A percentile compares a stretch with the other conserved stretches of the same genome.
These are phyloP conservation scores for Tetranychus piercei DNA, from an alignment of 2,888 invertebrate genomes.

Conservation along the genomic window DNA sequence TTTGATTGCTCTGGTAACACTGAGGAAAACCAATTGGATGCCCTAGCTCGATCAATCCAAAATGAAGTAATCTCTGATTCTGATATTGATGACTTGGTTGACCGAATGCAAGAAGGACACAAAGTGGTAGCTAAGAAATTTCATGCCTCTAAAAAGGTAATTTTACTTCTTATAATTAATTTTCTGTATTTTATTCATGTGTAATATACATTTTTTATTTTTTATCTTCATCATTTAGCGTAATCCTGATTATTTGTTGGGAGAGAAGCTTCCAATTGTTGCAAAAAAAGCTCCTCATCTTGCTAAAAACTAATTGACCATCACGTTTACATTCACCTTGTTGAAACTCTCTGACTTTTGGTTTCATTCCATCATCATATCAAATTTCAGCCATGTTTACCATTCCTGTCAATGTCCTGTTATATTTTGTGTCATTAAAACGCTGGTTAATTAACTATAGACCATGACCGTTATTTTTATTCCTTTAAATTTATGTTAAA, in stretches of 20 bases:
- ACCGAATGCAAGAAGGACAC: constrained; percentile 31
- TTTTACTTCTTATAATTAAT: neutral
- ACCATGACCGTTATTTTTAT: too few species aligned
- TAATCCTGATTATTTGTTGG: constrained; percentile 47
- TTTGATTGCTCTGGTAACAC: constrained; percentile 55
- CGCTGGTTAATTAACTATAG: too few species aligned
- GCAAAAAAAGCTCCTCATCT: constrained; percentile 63
- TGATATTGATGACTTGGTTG: constrained; percentile 49
- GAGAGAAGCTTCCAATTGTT: constrained; percentile 69
- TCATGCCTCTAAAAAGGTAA: constrained; percentile 31
- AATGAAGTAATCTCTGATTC: constrained; percentile 30
- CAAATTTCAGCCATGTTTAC: too few species aligned
- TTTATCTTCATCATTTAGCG: constrained; percentile 28
- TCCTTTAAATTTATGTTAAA: too few species aligned
- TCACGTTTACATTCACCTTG: neutral
- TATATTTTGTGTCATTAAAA: too few species aligned
- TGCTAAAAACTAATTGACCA: neutral
- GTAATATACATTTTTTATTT: neutral
- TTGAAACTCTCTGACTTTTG: neutral
- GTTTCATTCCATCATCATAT: neutral
- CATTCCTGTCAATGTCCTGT: too few species aligned
- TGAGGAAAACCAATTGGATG: constrained; percentile 29
- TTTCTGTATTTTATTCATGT: neutral
- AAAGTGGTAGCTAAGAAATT: constrained; percentile 54
- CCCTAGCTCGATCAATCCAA: constrained; percentile 31